These are phyloP conservation scores for Misgurnus anguillicaudatus DNA, from an alignment of 2,113 vertebrate species.

Conservation along the genomic window DNA sequence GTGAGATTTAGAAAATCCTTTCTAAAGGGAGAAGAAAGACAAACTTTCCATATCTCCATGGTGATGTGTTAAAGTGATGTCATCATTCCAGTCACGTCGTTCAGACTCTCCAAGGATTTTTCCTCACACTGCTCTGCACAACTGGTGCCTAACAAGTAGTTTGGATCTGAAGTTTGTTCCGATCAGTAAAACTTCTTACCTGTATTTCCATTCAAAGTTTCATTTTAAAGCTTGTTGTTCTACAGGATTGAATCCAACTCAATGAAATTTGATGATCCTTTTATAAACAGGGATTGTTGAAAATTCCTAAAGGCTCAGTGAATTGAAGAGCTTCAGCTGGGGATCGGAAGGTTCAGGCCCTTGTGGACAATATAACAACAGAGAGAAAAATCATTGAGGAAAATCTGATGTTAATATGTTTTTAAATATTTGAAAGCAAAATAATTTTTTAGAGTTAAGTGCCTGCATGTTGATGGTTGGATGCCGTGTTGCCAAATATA, in stretches of 20 bases:
- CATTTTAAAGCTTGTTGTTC: background rate
- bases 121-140: background rate
- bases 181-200: background rate
- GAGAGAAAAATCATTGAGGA: too few species aligned
- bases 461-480: too few species aligned
- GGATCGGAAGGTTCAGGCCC: background rate
- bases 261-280: background rate
- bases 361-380: background rate
- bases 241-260: background rate
- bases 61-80: background rate
- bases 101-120: background rate
- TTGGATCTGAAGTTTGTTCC: background rate
- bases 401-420: too few species aligned
- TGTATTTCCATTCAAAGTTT: background rate
- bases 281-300: background rate
- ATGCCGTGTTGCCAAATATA: too few species aligned
- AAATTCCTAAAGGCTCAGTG: too few species aligned
- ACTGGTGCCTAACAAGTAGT: background rate
- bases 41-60: background rate
- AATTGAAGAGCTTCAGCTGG: background rate
- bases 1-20: background rate
- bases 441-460: too few species aligned
- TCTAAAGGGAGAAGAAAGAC: background rate
- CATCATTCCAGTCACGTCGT: constrained; percentile 6
- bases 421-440: too few species aligned